Base-by-base conservation (phyloP, 37 sponge, comb jelly and placozoan species). In the Amphimedon queenslandica region DNA sequence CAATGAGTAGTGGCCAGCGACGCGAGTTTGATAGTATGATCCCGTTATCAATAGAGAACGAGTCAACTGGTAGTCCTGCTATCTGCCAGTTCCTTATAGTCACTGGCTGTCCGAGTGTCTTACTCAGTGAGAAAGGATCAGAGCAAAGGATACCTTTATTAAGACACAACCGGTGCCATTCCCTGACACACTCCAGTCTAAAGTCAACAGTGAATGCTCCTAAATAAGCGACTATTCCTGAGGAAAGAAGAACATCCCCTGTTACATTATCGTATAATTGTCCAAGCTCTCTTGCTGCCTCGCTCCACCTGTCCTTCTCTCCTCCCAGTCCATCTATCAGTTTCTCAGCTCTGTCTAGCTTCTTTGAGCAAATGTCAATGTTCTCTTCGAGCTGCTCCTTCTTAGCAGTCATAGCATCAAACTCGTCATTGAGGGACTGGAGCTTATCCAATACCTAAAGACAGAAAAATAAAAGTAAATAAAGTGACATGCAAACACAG, bases 1-100 rank as follows among this genome's bases (percentile, higher is more conserved):
- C 99, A 47, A 98, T 98, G 79, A 94, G 86, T 4, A 98, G 88
- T n/a, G 99, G 99, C 95, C 95, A 98, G 27, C 99, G 75, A n/a
- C 92, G 64, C 8, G 93, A 87, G 76, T 94, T 94, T 65, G 76
- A 82, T 13, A 92, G 87, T 53, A 97, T 77, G 39, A 97, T 97
- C 16, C 85, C 99, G 78, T 94, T 97, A 73, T 97, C 99, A 1
- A 88, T 89, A 18, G 99, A 97, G 86, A 97, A 97, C 36, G 89
- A 79, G 80, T 97, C 99, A 13, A 94, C 94, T 30, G 99, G 99
- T 23, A 97, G 81, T 3, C 99, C 99, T 38, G 90, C 89, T 18
- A 97, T 94, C 37, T 94, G 82, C 99, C 99, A 97, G 0, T 76
- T 84, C 58, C 99, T 76, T 39, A 97, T 94, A 83, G 94, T 97